These are phyloP conservation scores for Neria commutata DNA, from an alignment of 2,888 invertebrate genomes.

Conservation along the genomic window DNA sequence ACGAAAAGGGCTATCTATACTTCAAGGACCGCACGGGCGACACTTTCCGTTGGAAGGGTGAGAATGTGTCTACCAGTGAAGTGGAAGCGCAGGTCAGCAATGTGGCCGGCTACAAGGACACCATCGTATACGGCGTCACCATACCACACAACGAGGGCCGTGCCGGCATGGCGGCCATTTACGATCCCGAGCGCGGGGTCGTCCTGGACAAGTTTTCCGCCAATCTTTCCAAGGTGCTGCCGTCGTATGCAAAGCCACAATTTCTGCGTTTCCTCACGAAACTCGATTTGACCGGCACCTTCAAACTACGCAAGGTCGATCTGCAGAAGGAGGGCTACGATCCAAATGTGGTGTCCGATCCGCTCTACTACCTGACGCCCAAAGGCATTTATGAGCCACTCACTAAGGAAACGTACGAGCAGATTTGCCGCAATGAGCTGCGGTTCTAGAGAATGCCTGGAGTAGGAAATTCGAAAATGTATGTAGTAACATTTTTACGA, in stretches of 20 bases:
- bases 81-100: constrained; percentile 91
- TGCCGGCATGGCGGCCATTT: constrained; percentile 93
- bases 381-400: constrained; percentile 75
- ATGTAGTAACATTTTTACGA: too few species aligned
- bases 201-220: constrained; percentile 68
- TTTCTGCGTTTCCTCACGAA: constrained; percentile 82
- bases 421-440: constrained; percentile 76
- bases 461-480: too few species aligned
- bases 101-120: constrained; percentile 80
- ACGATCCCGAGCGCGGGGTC: constrained; percentile 73
- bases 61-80: constrained; percentile 97
- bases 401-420: constrained; percentile 72
- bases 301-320: constrained; percentile 92
- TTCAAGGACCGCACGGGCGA: constrained; percentile 97
- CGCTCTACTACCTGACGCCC: constrained; percentile 78
- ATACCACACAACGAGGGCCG: constrained; percentile 81
- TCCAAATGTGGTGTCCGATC: constrained; percentile 73
- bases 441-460: constrained; percentile 66
- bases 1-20: constrained; percentile 90
- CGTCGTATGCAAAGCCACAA: constrained; percentile 85
- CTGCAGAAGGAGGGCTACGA: constrained; percentile 91
- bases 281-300: constrained; percentile 95
- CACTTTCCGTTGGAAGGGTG: constrained; percentile 97
- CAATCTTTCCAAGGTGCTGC: constrained; percentile 73
- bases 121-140: constrained; percentile 93